These are phyloP conservation scores for Eupithecia subumbrata DNA, from an alignment of 2,888 invertebrate genomes.

Conservation along the genomic window DNA sequence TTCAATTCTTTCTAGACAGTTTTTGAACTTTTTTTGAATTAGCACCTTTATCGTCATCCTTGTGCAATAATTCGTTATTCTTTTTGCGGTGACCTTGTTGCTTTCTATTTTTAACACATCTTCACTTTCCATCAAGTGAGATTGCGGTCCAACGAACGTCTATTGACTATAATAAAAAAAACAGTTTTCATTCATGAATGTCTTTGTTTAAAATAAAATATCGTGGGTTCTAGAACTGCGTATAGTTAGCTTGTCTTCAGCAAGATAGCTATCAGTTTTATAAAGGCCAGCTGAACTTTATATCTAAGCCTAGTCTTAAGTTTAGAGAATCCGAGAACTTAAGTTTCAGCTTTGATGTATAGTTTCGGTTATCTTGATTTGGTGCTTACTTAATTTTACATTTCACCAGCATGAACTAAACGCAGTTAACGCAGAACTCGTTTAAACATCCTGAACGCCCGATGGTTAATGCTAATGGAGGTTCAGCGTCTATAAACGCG, in stretches of 20 bases:
- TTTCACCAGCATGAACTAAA: no score
- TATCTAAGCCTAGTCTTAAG: background rate
- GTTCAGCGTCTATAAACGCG: no score
- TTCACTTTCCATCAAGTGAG: background rate
- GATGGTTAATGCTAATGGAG: no score
- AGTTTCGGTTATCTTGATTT: background rate
- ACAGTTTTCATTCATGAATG: background rate
- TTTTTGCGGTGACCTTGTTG: no score
- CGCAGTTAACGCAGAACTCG: no score
- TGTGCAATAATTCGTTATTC: background rate
- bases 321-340: no score
- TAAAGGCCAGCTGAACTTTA: background rate
- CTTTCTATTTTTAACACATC: no score
- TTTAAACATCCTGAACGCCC: no score
- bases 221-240: background rate
- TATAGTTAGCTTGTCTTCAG: background rate
- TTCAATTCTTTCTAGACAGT: background rate
- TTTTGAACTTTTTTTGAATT: background rate
- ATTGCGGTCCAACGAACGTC: no score
- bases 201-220: background rate
- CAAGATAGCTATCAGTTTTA: conserved; percentile 7
- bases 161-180: no score
- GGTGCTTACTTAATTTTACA: background rate
- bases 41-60: background rate
- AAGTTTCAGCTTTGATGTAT: background rate